Conservation (phyloP, 1,140 invertebrate genomes). For the Drosophila parabipectinata region DNA sequence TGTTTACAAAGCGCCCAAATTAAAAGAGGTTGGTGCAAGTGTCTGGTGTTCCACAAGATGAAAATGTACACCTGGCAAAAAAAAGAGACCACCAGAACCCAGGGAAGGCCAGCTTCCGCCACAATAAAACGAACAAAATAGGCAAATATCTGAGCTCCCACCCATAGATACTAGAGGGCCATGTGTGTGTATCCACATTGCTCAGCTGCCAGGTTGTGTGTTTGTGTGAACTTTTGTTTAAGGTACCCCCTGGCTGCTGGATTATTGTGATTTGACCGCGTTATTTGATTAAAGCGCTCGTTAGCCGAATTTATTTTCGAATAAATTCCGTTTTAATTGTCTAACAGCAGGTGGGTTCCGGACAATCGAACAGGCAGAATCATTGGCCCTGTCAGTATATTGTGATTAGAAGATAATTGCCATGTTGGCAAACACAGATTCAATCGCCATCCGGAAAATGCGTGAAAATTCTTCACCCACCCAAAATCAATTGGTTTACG, state of each 20-base stretch:
- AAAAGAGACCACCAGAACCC: conserved; percentile 18
- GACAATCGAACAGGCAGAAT: neutral
- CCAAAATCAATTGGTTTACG: conserved; percentile 10
- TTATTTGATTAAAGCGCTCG: conserved; percentile 52
- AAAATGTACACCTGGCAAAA: conserved; percentile 71
- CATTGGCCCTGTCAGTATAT: conserved; percentile 2
- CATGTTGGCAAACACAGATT: conserved; percentile 34
- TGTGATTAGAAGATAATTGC: conserved; percentile 41
- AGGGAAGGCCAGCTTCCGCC: conserved; percentile 62
- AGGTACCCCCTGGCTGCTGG: conserved; percentile 3
- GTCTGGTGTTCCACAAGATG: conserved; percentile 32
- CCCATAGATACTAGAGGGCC: conserved; percentile 37
- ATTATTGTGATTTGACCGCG: conserved; percentile 41
- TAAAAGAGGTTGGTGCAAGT: conserved; percentile 56
- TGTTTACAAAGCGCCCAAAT: conserved; percentile 54
- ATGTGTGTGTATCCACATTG: conserved; percentile 32
- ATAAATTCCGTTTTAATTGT: conserved; percentile 65
- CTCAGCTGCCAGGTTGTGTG: neutral
- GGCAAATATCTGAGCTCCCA: conserved; percentile 55
- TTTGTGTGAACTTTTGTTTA: conserved; percentile 21
- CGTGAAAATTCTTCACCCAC: neutral
- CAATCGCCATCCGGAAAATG: conserved; percentile 17
- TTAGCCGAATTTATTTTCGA: conserved; percentile 56
- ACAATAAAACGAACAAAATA: conserved; percentile 57
- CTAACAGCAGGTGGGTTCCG: conserved; percentile 38